Evolutionary conservation across 2,888 invertebrate species (phyloP).

Genomic region (Agrochola litura): DNA sequence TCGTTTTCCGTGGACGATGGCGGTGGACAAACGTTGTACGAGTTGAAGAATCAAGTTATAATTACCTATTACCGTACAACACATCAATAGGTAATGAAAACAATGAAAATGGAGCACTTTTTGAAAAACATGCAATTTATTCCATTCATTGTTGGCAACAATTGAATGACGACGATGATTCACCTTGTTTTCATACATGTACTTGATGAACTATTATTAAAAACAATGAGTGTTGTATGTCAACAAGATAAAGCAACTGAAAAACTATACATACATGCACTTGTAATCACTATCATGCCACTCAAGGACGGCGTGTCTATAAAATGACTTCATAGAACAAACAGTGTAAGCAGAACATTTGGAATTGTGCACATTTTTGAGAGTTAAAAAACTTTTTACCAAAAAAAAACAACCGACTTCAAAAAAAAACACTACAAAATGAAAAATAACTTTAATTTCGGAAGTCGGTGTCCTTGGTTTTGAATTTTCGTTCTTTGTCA

Average conservation of each 20-base stretch:
- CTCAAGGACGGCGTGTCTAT: constrained; percentile 32
- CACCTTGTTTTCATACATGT: constrained; percentile 27
- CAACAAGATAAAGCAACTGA: constrained; percentile 47
- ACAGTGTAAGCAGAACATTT: constrained; percentile 25
- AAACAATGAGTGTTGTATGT: constrained; percentile 45
- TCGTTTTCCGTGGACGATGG: no score
- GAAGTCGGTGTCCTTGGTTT: no score
- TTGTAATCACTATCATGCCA: constrained; percentile 38
- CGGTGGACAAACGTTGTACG: no score
- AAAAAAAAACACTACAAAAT: no score
- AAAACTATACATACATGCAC: constrained; percentile 25
- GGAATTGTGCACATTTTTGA: constrained; percentile 10
- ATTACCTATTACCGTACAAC: not conserved
- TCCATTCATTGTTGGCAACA: not conserved
- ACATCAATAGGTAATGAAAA: not conserved
- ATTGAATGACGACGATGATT: constrained; percentile 11
- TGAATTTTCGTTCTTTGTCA: no score
- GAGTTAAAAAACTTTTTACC: no score
- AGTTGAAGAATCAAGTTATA: not conserved
- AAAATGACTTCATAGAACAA: constrained; percentile 44
- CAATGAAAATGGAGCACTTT: not conserved
- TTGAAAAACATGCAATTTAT: not conserved
- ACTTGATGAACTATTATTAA: constrained; percentile 45
- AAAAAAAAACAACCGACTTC: no score
- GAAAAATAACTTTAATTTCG: no score